Conservation (phyloP, 2,113 vertebrate genomes). For the Colaptes auratus region DNA sequence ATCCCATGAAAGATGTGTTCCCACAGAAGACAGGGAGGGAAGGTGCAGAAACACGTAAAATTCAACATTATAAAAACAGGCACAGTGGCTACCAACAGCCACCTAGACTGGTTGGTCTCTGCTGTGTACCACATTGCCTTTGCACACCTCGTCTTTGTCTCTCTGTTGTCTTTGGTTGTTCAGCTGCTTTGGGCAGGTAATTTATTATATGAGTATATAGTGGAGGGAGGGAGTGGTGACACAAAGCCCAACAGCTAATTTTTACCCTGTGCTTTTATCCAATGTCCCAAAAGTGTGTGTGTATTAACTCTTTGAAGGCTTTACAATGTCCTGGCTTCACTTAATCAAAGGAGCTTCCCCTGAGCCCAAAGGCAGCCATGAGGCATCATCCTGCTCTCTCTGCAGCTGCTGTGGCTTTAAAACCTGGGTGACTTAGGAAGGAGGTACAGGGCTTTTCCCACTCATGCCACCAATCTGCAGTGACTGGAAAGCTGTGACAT, state of each 20-base stretch:
- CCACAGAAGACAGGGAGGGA: neutral
- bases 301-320: neutral
- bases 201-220: neutral
- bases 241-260: neutral
- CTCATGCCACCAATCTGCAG: neutral
- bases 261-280: rapidly evolving
- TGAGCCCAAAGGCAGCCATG: neutral
- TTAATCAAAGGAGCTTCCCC: neutral
- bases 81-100: neutral
- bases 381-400: neutral
- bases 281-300: neutral
- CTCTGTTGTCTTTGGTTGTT: neutral
- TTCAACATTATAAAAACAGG: neutral
- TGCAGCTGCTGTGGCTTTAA: neutral
- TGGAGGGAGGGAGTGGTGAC: neutral
- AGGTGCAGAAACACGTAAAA: neutral
- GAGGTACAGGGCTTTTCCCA: neutral
- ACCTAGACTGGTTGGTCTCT: neutral
- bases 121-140: neutral
- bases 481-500: neutral
- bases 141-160: neutral
- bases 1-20: neutral
- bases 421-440: neutral
- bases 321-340: neutral
- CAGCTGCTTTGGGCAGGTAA: neutral